Evolutionary conservation across 2,888 invertebrate species (phyloP), one percentile per base, ranked within the genome.

Genomic region (Eudasyphora cyanicolor): DNA sequence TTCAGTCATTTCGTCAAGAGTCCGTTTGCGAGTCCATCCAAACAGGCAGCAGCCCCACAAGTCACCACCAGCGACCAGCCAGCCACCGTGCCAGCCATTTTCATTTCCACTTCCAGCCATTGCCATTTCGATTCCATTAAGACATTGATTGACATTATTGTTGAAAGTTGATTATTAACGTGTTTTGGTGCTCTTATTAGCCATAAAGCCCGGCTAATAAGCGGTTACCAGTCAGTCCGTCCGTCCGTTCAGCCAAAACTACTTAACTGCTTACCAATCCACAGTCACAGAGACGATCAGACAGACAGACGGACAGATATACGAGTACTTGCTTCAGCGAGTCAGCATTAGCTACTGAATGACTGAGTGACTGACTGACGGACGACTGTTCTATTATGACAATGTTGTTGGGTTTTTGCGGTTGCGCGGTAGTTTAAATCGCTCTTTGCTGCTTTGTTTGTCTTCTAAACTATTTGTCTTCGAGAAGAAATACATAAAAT

Each of bases 101-200:
- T 21, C 35, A 21, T 27, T 57, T 24, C 27, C 67, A 42, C 10
- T 17, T 35, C 35, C 62, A 54, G 19, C 24, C 21, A 62, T 62
- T 62, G 32, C 62, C 32, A 62, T 67, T 67, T 67, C 67, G 42
- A 67, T 67, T 21, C 42, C 67, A 67, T 67, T 67, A 67, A 70
- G 84, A 81, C 81, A 75, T 67, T 84, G 81, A 81, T 84, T 81
- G 84, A 81, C 84, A 81, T 79, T 71, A 81, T 73, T 84, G 69
- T 79, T 81, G 84, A 84, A 84, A 81, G 81, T 79, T 79, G 70
- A 75, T 76, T 79, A 81, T 81, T 84, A 84, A 79, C 71, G 81
- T 81, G 78, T 79, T 69, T 74, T 73, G 35, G 70, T 81, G 71
- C 81, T 81, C 75, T 81, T 76, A 78, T 84, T 84, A 84, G 78